These are phyloP conservation scores for Indri indri DNA, from an alignment of 2,113 vertebrate species.

Conservation along the genomic window DNA sequence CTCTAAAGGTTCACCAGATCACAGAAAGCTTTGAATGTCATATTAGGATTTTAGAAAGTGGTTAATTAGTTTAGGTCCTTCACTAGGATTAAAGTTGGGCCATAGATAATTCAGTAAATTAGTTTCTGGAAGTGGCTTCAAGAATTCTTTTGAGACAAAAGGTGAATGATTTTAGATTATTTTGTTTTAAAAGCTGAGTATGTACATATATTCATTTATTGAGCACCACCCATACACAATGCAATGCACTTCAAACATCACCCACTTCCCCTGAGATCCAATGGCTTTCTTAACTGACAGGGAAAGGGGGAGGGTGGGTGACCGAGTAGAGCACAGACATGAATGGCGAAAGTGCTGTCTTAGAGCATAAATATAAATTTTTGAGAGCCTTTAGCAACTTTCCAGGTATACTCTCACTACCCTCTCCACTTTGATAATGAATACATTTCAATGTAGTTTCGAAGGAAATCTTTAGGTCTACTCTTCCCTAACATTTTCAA, in stretches of 20 bases:
- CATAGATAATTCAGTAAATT: conserved; percentile 22
- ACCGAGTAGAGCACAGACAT: neutral
- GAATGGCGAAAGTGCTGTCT: neutral
- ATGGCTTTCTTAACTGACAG: neutral
- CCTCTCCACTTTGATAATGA: neutral
- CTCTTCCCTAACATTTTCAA: neutral
- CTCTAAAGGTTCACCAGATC: neutral
- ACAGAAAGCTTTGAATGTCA: neutral
- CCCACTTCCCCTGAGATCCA: neutral
- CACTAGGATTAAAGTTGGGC: conserved; percentile 12
- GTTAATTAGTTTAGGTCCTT: neutral
- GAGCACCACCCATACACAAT: neutral
- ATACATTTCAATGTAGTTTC: neutral
- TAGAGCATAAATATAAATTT: neutral
- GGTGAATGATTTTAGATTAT: neutral
- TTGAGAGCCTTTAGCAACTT: neutral
- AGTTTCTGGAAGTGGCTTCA: neutral
- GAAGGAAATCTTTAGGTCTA: neutral
- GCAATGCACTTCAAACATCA: neutral
- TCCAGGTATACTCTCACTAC: neutral
- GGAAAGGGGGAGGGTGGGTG: neutral
- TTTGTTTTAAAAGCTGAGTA: neutral
- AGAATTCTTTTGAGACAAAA: conserved; percentile 35
- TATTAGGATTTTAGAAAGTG: neutral
- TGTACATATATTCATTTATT: neutral